A percentile compares a stretch with the other conserved stretches of the same genome.
Evolutionary conservation across 1,140 invertebrate species (phyloP).

Genomic region (Sycobia sp.): DNA sequence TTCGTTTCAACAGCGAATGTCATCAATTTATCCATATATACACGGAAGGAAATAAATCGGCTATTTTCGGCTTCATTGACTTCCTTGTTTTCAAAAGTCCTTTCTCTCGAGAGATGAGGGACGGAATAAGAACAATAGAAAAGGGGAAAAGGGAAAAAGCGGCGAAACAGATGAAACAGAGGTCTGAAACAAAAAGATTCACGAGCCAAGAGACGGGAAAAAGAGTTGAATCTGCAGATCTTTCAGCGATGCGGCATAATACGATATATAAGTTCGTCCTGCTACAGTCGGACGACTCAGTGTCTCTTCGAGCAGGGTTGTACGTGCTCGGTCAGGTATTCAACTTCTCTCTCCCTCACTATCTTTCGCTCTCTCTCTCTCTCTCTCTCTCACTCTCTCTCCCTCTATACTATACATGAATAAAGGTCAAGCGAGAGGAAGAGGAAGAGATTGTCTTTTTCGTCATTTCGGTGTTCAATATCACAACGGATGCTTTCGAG

Average conservation of each 20-base stretch:
- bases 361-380: no score
- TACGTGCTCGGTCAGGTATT: slow-evolving; percentile 16
- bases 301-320: slow-evolving; percentile 1
- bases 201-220: slow-evolving; percentile 7
- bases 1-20: background rate
- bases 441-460: slow-evolving; percentile 2
- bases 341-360: slow-evolving; percentile 6
- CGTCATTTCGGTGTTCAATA: slow-evolving; percentile 40
- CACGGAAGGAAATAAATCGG: background rate
- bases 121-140: background rate
- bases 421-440: slow-evolving; percentile 14
- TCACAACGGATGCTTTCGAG: slow-evolving; percentile 28
- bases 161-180: background rate
- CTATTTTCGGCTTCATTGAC: background rate
- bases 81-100: slow-evolving; percentile 3
- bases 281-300: background rate
- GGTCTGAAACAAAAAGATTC: background rate
- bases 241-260: slow-evolving; percentile 28
- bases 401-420: no score
- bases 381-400: slow-evolving; percentile 9
- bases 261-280: slow-evolving; percentile 21
- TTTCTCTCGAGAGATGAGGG: no score
- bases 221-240: slow-evolving; percentile 32
- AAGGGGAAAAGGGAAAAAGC: background rate
- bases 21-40: background rate